These are phyloP conservation scores for Abrostola triplasia DNA, from an alignment of 2,888 invertebrate species.

Conservation along the genomic window DNA sequence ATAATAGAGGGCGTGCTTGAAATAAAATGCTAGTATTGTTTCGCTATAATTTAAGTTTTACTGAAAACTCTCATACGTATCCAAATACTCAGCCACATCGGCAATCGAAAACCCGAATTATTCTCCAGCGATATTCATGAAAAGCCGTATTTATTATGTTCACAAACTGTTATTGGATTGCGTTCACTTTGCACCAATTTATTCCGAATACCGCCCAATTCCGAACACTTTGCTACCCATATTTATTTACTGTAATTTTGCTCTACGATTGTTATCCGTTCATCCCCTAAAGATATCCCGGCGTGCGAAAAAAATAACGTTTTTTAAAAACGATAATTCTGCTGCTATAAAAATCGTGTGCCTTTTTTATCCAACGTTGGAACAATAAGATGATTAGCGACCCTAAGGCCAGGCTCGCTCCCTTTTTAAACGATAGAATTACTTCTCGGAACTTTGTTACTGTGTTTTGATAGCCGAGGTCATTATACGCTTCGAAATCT, in stretches of 20 bases:
- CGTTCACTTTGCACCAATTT: constrained; percentile 21
- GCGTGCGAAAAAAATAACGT: constrained; percentile 34
- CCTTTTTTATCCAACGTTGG: constrained; percentile 61
- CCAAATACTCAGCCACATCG: neutral
- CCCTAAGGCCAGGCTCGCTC: constrained; percentile 67
- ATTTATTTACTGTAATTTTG: constrained; percentile 42
- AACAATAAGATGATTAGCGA: constrained; percentile 77
- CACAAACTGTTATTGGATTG: constrained; percentile 19
- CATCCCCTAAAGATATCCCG: constrained; percentile 43
- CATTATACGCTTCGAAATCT: constrained; percentile 61
- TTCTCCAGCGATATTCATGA: constrained; percentile 3
- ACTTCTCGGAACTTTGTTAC: constrained; percentile 70
- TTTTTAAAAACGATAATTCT: constrained; percentile 54
- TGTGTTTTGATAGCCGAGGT: constrained; percentile 69
- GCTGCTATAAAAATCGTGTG: constrained; percentile 62
- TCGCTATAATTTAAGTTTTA: too few species aligned
- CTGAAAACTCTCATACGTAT: too few species aligned
- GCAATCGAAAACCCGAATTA: neutral
- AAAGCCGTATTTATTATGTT: constrained; percentile 15
- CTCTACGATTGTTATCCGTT: constrained; percentile 37
- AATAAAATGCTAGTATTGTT: too few species aligned
- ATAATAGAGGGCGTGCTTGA: too few species aligned
- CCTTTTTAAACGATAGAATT: constrained; percentile 70
- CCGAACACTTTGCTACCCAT: constrained; percentile 12
- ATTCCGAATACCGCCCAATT: constrained; percentile 24